Base-by-base conservation (phyloP, 2,888 invertebrate species). In the Eumerus sabulonum region DNA sequence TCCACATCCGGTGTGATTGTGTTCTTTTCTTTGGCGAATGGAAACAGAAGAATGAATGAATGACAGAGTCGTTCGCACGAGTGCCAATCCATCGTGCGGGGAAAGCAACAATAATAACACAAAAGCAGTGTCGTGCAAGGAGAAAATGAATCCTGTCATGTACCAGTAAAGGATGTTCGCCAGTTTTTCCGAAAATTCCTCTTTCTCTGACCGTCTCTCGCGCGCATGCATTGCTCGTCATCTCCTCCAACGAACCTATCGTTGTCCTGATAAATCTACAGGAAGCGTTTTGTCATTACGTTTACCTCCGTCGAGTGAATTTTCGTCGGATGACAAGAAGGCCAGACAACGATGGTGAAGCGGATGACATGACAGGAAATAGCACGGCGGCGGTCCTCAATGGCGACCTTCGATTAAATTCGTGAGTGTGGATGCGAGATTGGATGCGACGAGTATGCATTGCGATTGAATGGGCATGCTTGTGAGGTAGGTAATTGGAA, bases 71-170 rank as follows among this genome's bases (percentile, higher is more conserved):
- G 47, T 72, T 66, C 62, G 73, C 77, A 73, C 77, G 72, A 77
- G 14, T 57, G 66, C 38, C 57, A 47, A 19, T 57, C 16, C 50
- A 56, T 17, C 51, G 42, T 18, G 53, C 51, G 27, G 59, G 47
- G 60, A 60, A 48, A n/a, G 35, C 14, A 44, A 60, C 11, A 60
- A 42, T 16, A 3, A 51, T 54, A 40, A 51, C 19, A 62, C 13
- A 36, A 27, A 9, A 9, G 14, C 13, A 17, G 18, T 40, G 53
- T 18, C 62, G 27, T 60, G 53, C 35, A 63, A 67, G 14, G 54
- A 51, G 67, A 77, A 68, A 77, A 77, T 68, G 73, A 77, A 73
- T 77, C 77, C 67, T 77, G 77, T 68, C 73, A 77, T 68, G 73
- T 73, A 50, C 51, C 19, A 77, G 77, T 47, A 54, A 53, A 47